phyloP scores from a whole-genome alignment of 2,888 invertebrate species.

The Pycnomerus fuliginosus region DNA sequence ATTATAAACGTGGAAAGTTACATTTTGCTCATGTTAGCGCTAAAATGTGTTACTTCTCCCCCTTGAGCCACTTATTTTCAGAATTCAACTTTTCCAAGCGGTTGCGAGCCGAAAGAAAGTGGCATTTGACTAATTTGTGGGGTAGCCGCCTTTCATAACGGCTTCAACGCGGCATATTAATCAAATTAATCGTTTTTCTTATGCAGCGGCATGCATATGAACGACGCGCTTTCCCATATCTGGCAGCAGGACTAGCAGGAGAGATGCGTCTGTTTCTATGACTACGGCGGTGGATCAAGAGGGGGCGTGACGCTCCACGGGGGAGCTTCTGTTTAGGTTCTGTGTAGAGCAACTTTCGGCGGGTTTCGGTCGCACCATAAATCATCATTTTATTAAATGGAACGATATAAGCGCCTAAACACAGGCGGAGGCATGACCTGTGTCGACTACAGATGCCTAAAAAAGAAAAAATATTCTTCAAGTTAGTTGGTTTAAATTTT shows the following conservation, averaged over 20 bases:
- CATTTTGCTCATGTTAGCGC: too few species aligned
- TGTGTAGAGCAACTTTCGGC: constrained; percentile 13
- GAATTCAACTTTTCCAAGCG: too few species aligned
- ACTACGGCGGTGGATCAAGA: constrained; percentile 38
- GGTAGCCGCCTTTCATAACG: constrained; percentile 21
- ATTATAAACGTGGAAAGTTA: too few species aligned
- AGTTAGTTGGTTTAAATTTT: too few species aligned
- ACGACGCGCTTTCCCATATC: constrained; percentile 14
- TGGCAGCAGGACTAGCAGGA: constrained; percentile 28
- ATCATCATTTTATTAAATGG: constrained; percentile 15
- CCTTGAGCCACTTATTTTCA: too few species aligned
- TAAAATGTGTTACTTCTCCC: too few species aligned
- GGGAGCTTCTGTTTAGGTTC: constrained; percentile 8
- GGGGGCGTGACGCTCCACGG: constrained; percentile 27
- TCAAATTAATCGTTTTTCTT: constrained; percentile 32
- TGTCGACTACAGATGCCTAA: too few species aligned
- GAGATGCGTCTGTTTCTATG: constrained; percentile 44
- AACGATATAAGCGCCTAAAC: constrained; percentile 4
- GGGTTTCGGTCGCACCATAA: constrained; percentile 9
- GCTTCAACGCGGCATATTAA: constrained; percentile 24
- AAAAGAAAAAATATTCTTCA: too few species aligned
- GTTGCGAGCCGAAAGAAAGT: constrained; percentile 30
- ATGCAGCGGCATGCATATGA: constrained; percentile 26
- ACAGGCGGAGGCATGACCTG: too few species aligned
- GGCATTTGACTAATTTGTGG: constrained; percentile 35